Percentiles rank a stretch among this genome's conserved stretches.
phyloP scores from a whole-genome alignment of 2,113 vertebrate species.

The Pristiophorus japonicus region DNA sequence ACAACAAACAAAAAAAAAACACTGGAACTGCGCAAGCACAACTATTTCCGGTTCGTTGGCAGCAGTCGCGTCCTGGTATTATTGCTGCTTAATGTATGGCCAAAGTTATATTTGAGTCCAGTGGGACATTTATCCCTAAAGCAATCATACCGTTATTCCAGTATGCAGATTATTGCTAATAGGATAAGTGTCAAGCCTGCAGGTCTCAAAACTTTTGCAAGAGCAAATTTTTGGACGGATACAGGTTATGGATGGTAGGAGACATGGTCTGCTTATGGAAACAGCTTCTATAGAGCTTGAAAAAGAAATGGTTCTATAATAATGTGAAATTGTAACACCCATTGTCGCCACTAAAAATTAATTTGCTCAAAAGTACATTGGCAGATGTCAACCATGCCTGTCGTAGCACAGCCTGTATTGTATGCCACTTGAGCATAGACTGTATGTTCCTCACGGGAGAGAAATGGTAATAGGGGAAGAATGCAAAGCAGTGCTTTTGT shows the following conservation, averaged over 20 bases:
- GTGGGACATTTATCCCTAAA: neutral
- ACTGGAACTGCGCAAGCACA: too few species aligned
- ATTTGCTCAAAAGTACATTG: too few species aligned
- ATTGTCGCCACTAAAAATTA: neutral
- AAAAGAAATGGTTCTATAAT: neutral
- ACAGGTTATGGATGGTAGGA: neutral
- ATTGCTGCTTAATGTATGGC: neutral
- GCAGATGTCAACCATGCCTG: neutral
- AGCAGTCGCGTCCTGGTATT: too few species aligned
- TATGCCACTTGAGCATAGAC: too few species aligned
- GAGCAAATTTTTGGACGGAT: neutral
- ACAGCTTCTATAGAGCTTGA: too few species aligned
- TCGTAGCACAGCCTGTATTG: too few species aligned
- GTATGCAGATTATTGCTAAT: neutral
- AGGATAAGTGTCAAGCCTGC: neutral
- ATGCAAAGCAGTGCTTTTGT: too few species aligned
- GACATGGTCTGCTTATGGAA: neutral
- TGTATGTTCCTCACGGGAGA: too few species aligned
- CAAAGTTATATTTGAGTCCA: neutral
- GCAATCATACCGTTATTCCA: neutral
- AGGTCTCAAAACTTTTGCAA: too few species aligned
- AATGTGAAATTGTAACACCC: neutral
- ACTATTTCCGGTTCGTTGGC: too few species aligned
- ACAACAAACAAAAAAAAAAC: too few species aligned
- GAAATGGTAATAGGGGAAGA: too few species aligned